Evolutionary conservation across 2,888 invertebrate species (phyloP), one percentile per base, ranked within the genome.

Genomic region (Brassicogethes aeneus): DNA sequence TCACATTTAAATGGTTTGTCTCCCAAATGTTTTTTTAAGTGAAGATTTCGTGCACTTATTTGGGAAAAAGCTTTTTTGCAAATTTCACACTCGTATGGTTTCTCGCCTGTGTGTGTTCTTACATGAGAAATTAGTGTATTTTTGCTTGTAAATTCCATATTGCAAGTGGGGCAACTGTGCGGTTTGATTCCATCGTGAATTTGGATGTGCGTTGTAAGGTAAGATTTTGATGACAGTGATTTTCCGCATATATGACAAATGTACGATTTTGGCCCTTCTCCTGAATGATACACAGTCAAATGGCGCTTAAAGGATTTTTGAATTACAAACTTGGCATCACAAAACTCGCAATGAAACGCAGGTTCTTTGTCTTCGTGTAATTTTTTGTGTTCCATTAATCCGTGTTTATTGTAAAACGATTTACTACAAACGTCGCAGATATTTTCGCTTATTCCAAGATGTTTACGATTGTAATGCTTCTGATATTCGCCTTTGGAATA

Each of bases 41-140:
- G 48, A 41, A 47, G 44, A 13, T 43, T 37, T 3, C 44, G 16
- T 38, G 57, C 51, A 37, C 54, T 55, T 34, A 56, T 56, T 10
- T 56, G 58, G n/a, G 56, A 54, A 43, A 61, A 62, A 15, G 47
- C 51, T 40, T 55, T 56, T 8, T 48, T 49, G 39, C 62, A 62
- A 15, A 56, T 45, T 23, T 46, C 48, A 36, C 62, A 78, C 1
- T 71, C 63, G 47, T 72, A 74, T 10, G 76, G 65, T 35, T 54
- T 55, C 37, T 59, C 57, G 1, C 57, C 56, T 0, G 57, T 74
- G 42, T 76, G 76, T 43, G 73, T 70, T 32, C 74, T 55, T 16
- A 64, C 65, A 48, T 75, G 75, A 2, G 70, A 62, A 3, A 70
- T 37, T 8, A 44, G 16, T 5, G 37, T 41, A 14, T 14, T 34